These are phyloP conservation scores for Potorous gilbertii DNA, from an alignment of 2,797 vertebrate genomes.

Conservation along the genomic window DNA sequence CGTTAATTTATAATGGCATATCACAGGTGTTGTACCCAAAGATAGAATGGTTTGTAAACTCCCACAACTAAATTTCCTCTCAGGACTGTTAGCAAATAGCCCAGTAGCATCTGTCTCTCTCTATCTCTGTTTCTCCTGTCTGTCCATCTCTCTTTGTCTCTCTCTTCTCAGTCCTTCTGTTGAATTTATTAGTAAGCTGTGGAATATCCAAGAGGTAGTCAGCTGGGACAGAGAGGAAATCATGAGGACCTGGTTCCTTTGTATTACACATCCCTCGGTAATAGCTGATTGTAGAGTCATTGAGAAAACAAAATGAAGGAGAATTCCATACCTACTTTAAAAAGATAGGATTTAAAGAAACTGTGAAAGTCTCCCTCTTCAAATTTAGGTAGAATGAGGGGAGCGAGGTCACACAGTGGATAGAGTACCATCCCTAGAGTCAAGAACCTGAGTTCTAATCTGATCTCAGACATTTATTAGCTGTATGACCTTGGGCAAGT, in stretches of 20 bases:
- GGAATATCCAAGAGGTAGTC: not conserved
- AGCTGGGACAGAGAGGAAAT: not conserved
- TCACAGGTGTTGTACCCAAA: not conserved
- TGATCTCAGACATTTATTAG: not conserved
- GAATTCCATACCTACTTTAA: not conserved
- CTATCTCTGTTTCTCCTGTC: not conserved
- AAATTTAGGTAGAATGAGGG: not conserved
- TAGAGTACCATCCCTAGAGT: not conserved
- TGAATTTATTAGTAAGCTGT: not conserved
- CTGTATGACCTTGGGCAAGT: not conserved
- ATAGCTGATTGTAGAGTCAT: not conserved
- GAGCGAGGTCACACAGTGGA: not conserved
- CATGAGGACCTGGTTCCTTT: not conserved
- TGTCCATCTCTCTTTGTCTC: not conserved
- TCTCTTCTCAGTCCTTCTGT: not conserved
- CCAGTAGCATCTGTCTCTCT: not conserved
- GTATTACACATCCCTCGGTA: not conserved
- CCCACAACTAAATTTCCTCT: not conserved
- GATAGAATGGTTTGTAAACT: not conserved
- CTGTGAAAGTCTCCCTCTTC: not conserved
- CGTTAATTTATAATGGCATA: not conserved
- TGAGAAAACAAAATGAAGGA: not conserved
- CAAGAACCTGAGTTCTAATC: not conserved
- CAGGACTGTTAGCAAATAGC: not conserved
- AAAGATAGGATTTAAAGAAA: not conserved